Evolutionary conservation across 2,888 invertebrate species (phyloP), one percentile per base, ranked within the genome.

Genomic region (Volucella zonaria): DNA sequence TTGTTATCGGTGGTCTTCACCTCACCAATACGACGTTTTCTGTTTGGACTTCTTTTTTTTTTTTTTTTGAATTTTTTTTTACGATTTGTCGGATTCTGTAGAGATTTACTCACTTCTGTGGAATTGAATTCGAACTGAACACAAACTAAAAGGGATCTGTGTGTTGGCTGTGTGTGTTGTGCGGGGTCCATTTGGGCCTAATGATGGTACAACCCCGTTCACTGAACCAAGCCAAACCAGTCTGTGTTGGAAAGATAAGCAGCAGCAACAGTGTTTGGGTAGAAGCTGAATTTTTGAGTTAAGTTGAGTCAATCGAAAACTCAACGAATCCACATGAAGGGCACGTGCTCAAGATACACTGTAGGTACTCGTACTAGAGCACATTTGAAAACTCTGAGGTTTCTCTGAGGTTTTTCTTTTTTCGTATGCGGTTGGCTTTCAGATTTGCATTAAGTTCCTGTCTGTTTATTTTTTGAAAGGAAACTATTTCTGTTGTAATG

Each of bases 1-100:
- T 89, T 85, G 85, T 85, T 81, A 85, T 85, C 81, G 81, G 81
- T 77, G 80, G 76, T 52, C 81, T 85, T 81, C 85, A 85, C 81
- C 85, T 81, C 71, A 76, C 76, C 85, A 85, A 73, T 62, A 67
- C 31, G 68, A 76, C 61, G 66, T 58, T 76, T 66, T 61, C 76
- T 51, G 45, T 75, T 75, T 51, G 68, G 66, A 47, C 42, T 58
- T 23, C 23, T 14, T 31, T 31, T 42, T 73, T 70, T 64, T 59
- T 58, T 70, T 45, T 23, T 23, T 18, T 18, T 18, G 2, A 1
- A 3, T 23, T 23, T 23, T 54, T 74, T 73, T 75, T 56, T 73
- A 40, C 31, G 15, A 18, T 68, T 67, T 38, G 31, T 42, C n/a
- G 54, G 79, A 59, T 47, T 66, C 14, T 58, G 70, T 15, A 10